These are phyloP conservation scores for Diplosoma virens DNA, from an alignment of 23 tunicate genomes.

Conservation along the genomic window DNA sequence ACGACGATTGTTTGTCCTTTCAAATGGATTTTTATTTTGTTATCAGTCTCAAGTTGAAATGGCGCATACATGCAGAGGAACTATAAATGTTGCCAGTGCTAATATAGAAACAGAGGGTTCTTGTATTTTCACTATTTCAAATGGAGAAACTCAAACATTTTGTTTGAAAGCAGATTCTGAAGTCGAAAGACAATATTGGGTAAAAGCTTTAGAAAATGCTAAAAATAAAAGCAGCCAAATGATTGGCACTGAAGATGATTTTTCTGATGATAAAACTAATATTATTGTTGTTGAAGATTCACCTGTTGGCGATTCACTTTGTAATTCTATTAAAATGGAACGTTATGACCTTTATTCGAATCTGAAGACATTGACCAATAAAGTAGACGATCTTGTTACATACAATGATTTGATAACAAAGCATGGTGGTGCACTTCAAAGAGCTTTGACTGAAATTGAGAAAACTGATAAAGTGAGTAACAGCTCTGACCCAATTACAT, in stretches of 20 bases:
- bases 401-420: constrained; percentile 85
- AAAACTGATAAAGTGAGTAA: neutral
- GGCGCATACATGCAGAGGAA: constrained; percentile 91
- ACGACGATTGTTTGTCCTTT: constrained; percentile 87
- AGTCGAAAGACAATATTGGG: constrained; percentile 73
- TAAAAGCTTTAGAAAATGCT: constrained; percentile 75
- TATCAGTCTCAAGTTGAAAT: constrained; percentile 93
- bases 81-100: constrained; percentile 87
- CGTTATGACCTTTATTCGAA: constrained; percentile 31
- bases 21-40: constrained; percentile 85
- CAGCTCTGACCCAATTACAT: constrained; percentile 39
- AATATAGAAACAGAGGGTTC: constrained; percentile 71
- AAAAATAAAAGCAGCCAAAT: constrained; percentile 29
- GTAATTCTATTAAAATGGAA: constrained; percentile 1
- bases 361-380: constrained; percentile 38
- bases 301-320: neutral
- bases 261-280: constrained; percentile 34
- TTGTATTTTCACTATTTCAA: constrained; percentile 76
- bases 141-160: constrained; percentile 74
- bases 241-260: constrained; percentile 30
- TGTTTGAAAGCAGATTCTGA: constrained; percentile 66
- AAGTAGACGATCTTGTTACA: constrained; percentile 76
- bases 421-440: constrained; percentile 76
- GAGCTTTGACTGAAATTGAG: constrained; percentile 59
- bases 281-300: neutral